phyloP scores from a whole-genome alignment of 1,140 invertebrate species.

The Trachymyrmex cornetzi region DNA sequence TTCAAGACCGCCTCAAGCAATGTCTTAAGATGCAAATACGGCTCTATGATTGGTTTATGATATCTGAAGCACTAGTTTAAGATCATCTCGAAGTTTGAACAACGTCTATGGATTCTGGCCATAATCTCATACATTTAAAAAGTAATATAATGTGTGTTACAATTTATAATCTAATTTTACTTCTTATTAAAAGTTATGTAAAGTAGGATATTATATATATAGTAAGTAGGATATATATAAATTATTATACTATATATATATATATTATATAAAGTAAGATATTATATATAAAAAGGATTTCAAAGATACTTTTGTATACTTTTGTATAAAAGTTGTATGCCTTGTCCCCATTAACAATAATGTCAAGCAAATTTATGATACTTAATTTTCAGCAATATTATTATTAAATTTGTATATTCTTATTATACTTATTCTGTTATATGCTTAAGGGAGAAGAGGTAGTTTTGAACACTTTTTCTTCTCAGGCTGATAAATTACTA shows the following conservation, averaged over 20 bases:
- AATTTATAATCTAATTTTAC: not conserved
- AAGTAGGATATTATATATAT: slow-evolving; percentile 13
- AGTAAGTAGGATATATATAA: no score
- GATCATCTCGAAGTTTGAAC: no score
- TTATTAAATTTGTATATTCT: slow-evolving; percentile 38
- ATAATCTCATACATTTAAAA: slow-evolving; percentile 29
- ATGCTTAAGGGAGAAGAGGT: not conserved
- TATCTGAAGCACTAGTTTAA: no score
- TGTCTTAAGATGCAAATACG: no score
- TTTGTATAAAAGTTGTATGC: slow-evolving; percentile 53
- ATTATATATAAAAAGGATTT: slow-evolving; percentile 2
- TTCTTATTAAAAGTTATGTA: not conserved
- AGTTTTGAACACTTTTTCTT: no score
- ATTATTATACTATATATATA: not conserved
- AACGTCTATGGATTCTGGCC: no score
- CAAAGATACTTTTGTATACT: not conserved
- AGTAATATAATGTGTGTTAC: not conserved
- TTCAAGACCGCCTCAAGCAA: no score
- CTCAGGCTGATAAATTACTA: no score
- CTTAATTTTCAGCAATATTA: slow-evolving; percentile 57
- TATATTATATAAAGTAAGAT: no score
- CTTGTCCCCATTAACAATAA: slow-evolving; percentile 62
- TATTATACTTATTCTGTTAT: slow-evolving; percentile 43
- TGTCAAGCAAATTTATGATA: slow-evolving; percentile 55
- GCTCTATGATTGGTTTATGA: no score